Percentiles rank a stretch among this genome's conserved stretches.
Evolutionary conservation across 2,113 vertebrate genomes (phyloP).

Genomic region (Tyto alba): DNA sequence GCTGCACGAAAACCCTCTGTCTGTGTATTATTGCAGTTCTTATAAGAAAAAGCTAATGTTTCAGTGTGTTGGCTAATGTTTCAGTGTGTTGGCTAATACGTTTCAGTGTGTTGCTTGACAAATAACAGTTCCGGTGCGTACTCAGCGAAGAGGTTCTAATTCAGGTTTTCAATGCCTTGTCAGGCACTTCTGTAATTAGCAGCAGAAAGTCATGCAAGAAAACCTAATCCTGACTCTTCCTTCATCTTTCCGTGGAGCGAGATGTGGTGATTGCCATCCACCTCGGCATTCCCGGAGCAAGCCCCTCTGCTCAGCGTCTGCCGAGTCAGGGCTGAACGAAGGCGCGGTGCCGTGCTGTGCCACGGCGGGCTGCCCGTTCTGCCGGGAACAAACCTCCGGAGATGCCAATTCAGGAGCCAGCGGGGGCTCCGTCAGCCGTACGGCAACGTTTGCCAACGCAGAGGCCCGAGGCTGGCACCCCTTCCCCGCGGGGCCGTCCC

Average conservation of each 20-base stretch:
- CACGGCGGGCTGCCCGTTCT: rapidly evolving
- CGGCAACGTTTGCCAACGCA: neutral
- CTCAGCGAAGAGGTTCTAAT: neutral
- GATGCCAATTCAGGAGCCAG: neutral
- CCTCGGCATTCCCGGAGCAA: neutral
- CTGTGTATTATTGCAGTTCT: neutral
- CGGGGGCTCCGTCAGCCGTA: neutral
- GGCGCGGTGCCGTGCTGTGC: rapidly evolving
- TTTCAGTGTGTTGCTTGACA: neutral
- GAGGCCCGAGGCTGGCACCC: neutral
- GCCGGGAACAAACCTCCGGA: neutral
- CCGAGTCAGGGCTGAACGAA: neutral
- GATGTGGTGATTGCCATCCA: neutral
- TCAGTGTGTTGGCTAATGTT: neutral
- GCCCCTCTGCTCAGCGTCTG: neutral
- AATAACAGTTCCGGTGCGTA: neutral
- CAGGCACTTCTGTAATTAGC: neutral
- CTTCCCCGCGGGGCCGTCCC: neutral
- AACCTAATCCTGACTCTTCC: neutral
- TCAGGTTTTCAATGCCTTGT: neutral
- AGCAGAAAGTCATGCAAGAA: neutral
- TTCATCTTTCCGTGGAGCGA: neutral
- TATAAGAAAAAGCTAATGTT: neutral
- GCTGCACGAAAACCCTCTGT: neutral
- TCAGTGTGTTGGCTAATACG: neutral